Evolutionary conservation across 2,888 invertebrate genomes (phyloP).

Genomic region (Dicyrtoma fusca): DNA sequence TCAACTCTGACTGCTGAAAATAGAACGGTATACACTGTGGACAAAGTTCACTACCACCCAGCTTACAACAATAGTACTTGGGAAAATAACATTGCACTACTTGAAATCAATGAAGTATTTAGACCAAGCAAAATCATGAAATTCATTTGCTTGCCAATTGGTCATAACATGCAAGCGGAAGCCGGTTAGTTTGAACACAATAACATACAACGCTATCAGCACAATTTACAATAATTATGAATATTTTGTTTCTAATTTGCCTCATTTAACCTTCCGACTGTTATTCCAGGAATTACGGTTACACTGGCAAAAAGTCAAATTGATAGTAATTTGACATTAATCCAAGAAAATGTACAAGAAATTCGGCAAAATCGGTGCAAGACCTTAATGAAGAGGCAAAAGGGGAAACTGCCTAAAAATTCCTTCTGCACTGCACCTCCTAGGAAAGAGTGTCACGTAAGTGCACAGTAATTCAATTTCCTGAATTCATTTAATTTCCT

Average conservation of each 20-base stretch:
- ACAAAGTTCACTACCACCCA: conserved; percentile 1
- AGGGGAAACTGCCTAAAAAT: background rate
- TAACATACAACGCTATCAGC: too few relatives aligned
- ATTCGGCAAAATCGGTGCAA: background rate
- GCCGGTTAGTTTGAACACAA: conserved; percentile 12
- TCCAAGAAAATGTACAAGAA: conserved; percentile 11
- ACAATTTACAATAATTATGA: background rate
- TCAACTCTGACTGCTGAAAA: background rate
- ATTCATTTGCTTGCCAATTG: conserved; percentile 29
- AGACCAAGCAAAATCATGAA: conserved; percentile 2
- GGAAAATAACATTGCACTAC: conserved; percentile 22
- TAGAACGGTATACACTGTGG: background rate
- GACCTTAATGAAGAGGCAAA: background rate
- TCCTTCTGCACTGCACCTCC: conserved; percentile 11
- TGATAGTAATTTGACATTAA: background rate
- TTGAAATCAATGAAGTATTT: conserved; percentile 13
- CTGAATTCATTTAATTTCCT: too few relatives aligned
- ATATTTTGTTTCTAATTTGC: background rate
- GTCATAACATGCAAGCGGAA: background rate
- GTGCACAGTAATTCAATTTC: background rate
- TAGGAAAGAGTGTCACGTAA: conserved; percentile 9
- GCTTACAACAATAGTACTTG: background rate
- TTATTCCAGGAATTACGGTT: background rate
- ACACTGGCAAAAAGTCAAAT: background rate
- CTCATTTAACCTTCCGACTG: background rate